Base-by-base conservation (phyloP, 2,888 invertebrate species). In the Brenthis ino region DNA sequence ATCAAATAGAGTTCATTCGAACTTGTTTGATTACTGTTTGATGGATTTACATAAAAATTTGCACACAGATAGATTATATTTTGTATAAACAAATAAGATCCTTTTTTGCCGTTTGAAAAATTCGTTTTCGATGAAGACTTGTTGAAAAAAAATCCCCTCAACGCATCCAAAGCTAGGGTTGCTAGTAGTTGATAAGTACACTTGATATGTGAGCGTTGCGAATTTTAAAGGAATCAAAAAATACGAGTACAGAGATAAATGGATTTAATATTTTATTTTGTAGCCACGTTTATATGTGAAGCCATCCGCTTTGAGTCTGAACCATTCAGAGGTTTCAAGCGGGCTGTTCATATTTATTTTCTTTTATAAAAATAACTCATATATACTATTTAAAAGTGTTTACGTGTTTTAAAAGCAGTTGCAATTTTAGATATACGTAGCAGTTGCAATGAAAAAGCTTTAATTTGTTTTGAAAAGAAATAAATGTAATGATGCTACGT, bases 251-350 rank as follows among this genome's bases (percentile, higher is more conserved):
- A 58, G 55, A 67, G 48, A 48, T 54, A 60, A 60, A 55, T 20
- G 60, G 54, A 50, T 61, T 67, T 54, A 20, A 58, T 61, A 60
- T 60, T 66, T 55, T 54, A 54, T 60, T 66, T 56, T 58, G 48
- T 48, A 48, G 60, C 60, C 54, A 13, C 66, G 20, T 48, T 55
- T 67, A 50, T 67, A 61, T 67, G 56, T 51, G 20, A n/a, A 61
- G 48, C 61, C 48, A 53, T 61, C 50, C 50, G 56, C 47, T 60
- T 66, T 66, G 47, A 53, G 54, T 66, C 54, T 48, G 28, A 24
- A 54, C 66, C 48, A 67, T 54, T 60, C 57, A 33, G 47, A 6
- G 60, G 28, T 48, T 16, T 60, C n/a, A 33, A 50, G 50, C 60
- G 16, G 2, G 12, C 33, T 47, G 43, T 65, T 37, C 63, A 63